phyloP scores from a whole-genome alignment of 2,888 invertebrate species.

The Phalera bucephala region DNA sequence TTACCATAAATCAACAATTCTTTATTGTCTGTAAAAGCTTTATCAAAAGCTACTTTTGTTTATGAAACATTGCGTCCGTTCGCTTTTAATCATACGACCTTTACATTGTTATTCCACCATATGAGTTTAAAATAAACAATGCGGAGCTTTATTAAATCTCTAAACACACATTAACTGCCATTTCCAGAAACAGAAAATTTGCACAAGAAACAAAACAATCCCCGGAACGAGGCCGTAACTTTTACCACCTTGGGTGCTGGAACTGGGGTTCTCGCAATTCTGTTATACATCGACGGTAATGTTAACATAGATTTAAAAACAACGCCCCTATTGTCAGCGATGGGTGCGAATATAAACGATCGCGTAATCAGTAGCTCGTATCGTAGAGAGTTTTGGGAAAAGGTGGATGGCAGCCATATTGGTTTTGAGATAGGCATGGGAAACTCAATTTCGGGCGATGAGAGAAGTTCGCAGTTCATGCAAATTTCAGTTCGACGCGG shows the following conservation, averaged over 20 bases:
- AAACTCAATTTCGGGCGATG: slow-evolving; percentile 50
- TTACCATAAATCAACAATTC: not conserved
- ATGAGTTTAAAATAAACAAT: slow-evolving; percentile 19
- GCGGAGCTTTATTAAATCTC: slow-evolving; percentile 23
- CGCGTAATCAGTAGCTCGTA: slow-evolving; percentile 12
- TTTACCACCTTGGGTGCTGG: slow-evolving; percentile 12
- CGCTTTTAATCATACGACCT: slow-evolving; percentile 3
- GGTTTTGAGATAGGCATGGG: slow-evolving; percentile 43
- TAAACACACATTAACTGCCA: slow-evolving; percentile 23
- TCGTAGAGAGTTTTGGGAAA: slow-evolving; percentile 10
- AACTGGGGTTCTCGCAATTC: slow-evolving; percentile 9
- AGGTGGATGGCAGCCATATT: slow-evolving; percentile 42
- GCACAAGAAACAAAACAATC: slow-evolving; percentile 30
- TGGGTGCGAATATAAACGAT: slow-evolving; percentile 30
- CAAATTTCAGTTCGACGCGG: slow-evolving; percentile 42
- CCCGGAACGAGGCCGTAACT: slow-evolving; percentile 18
- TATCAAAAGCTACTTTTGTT: not conserved
- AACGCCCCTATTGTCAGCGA: slow-evolving; percentile 23
- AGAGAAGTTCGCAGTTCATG: slow-evolving; percentile 43
- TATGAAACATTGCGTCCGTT: not conserved
- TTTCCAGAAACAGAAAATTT: slow-evolving; percentile 32
- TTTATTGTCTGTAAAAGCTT: not conserved
- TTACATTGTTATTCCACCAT: slow-evolving; percentile 4
- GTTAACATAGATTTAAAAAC: slow-evolving; percentile 9
- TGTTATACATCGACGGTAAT: slow-evolving; percentile 22